A percentile compares a stretch with the other conserved stretches of the same genome.
Conservation (phyloP, 2,888 invertebrate species). For the Phasia obesa region DNA sequence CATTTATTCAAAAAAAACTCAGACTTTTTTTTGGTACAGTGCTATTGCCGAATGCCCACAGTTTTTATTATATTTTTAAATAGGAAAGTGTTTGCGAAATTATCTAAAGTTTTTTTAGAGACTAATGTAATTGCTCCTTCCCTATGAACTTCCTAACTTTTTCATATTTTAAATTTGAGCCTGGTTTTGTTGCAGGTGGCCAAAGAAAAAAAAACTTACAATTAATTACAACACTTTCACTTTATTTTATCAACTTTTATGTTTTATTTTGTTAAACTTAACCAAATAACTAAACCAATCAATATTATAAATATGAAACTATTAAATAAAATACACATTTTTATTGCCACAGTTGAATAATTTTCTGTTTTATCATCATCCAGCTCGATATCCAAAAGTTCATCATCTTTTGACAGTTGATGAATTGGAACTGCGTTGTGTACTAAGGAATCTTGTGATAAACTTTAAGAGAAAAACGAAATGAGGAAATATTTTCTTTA, state of each 20-base stretch:
- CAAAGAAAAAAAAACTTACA: no score
- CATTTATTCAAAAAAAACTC: no score
- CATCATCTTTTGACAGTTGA: background rate
- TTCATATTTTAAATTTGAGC: no score
- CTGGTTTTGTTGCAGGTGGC: no score
- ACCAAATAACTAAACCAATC: slow-evolving; percentile 20
- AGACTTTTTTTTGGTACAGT: no score
- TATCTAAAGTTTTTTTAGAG: no score
- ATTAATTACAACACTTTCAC: background rate
- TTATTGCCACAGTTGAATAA: background rate
- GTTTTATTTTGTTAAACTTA: background rate
- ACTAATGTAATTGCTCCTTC: no score
- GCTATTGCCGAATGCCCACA: no score
- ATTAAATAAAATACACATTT: slow-evolving; percentile 36
- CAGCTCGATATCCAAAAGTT: background rate
- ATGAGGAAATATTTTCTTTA: background rate
- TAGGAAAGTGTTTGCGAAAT: no score
- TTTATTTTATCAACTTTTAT: background rate
- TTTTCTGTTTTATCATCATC: background rate
- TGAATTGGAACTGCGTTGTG: background rate
- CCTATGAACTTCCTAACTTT: no score
- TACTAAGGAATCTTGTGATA: background rate
- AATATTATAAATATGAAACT: slow-evolving; percentile 3
- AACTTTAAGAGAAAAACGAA: background rate
- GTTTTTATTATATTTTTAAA: no score